Conservation (phyloP, 2,888 invertebrate species). For the Crossocerus cetratus region DNA sequence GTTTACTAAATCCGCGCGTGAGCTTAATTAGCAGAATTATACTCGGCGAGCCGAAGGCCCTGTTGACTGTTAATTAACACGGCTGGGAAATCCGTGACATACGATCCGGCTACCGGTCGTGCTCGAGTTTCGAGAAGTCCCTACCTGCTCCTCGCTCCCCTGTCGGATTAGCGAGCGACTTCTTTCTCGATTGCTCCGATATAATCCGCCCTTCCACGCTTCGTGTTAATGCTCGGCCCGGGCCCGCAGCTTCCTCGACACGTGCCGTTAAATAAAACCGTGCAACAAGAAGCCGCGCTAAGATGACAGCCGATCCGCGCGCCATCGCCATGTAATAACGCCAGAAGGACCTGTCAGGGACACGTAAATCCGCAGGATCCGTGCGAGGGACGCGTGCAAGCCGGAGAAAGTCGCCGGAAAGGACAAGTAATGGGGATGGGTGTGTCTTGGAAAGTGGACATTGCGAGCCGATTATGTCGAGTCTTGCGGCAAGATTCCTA, state of each 20-base stretch:
- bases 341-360: not conserved
- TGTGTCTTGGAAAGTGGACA: constrained; percentile 46
- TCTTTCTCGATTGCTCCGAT: constrained; percentile 23
- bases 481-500: constrained; percentile 47
- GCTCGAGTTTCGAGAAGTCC: not conserved
- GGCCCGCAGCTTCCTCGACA: constrained; percentile 12
- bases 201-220: constrained; percentile 27
- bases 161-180: not conserved
- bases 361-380: constrained; percentile 38
- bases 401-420: not conserved
- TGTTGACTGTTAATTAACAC: constrained; percentile 6
- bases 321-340: constrained; percentile 45
- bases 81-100: not conserved
- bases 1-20: not conserved
- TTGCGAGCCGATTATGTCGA: constrained; percentile 46
- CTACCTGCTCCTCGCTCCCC: not conserved
- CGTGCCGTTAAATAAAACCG: constrained; percentile 46
- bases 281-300: constrained; percentile 33
- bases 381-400: not conserved
- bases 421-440: constrained; percentile 7
- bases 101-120: not conserved
- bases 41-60: not conserved
- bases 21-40: not conserved
- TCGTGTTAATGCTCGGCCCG: constrained; percentile 28
- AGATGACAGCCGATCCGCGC: constrained; percentile 38